A percentile compares a stretch with the other conserved stretches of the same genome.
phyloP scores from a whole-genome alignment of 2,113 vertebrate species.

The Thalassarche chlororhynchos region DNA sequence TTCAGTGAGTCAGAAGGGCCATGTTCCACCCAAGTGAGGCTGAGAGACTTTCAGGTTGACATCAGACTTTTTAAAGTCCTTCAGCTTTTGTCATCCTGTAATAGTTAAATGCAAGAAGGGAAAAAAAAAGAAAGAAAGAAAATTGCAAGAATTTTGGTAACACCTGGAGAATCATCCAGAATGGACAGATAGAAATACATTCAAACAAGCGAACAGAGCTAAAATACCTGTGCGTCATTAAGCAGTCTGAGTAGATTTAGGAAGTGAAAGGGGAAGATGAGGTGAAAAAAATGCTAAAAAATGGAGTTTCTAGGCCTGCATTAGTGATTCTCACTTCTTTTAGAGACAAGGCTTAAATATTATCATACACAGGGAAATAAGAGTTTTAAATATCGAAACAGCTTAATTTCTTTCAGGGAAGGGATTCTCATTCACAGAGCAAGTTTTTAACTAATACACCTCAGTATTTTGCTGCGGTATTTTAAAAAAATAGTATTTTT shows the following conservation, averaged over 20 bases:
- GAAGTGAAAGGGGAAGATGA: neutral
- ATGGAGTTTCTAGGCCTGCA: neutral
- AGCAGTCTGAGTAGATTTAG: neutral
- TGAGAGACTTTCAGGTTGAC: neutral
- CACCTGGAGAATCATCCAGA: neutral
- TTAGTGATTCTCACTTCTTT: neutral
- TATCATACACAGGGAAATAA: neutral
- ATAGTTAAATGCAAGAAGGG: neutral
- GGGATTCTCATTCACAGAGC: neutral
- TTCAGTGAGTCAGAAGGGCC: conserved; percentile 10
- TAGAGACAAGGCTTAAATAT: neutral
- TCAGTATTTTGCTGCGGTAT: too few relatives aligned
- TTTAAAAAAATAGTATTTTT: too few relatives aligned
- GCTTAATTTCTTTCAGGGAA: neutral
- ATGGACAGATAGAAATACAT: neutral
- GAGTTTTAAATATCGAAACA: neutral
- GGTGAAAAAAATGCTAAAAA: neutral
- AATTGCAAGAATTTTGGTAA: neutral
- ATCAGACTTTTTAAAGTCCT: neutral
- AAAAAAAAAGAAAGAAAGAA: neutral
- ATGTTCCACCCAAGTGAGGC: neutral
- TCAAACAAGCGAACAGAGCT: neutral
- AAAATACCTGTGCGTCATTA: neutral
- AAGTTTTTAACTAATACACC: neutral
- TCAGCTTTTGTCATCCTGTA: neutral